phyloP scores from a whole-genome alignment of 2,113 vertebrate genomes.

The Campylomormyrus tamandua region DNA sequence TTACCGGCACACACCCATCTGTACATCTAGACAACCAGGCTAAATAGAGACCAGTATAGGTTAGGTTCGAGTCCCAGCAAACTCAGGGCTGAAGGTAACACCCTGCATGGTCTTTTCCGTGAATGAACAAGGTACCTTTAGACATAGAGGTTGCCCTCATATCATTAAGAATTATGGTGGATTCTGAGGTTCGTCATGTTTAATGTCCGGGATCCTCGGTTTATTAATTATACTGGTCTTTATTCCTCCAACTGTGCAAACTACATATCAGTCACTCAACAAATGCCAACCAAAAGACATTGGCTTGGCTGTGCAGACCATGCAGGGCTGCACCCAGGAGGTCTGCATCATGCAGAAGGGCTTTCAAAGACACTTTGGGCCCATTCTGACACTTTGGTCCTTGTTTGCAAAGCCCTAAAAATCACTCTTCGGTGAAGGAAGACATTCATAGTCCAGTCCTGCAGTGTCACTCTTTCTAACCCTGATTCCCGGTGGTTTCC shows the following conservation, averaged over 20 bases:
- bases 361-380: neutral
- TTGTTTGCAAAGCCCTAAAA: neutral
- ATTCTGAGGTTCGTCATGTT: too few relatives aligned
- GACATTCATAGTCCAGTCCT: neutral
- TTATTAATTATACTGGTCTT: constrained; percentile 24
- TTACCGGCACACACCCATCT: neutral
- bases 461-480: neutral
- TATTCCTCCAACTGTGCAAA: constrained; percentile 8
- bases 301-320: neutral
- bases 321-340: neutral
- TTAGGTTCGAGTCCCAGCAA: neutral
- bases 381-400: neutral
- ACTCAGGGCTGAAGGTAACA: neutral
- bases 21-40: neutral
- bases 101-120: neutral
- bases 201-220: neutral
- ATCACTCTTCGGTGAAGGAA: neutral
- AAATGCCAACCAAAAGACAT: constrained; percentile 21
- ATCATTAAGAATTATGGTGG: neutral
- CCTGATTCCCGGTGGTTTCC: neutral
- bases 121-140: neutral
- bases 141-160: neutral
- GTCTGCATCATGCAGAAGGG: neutral
- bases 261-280: constrained; percentile 27
- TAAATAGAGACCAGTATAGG: neutral